Conservation (phyloP, 1,140 invertebrate species). For the Brachionus sp. region DNA sequence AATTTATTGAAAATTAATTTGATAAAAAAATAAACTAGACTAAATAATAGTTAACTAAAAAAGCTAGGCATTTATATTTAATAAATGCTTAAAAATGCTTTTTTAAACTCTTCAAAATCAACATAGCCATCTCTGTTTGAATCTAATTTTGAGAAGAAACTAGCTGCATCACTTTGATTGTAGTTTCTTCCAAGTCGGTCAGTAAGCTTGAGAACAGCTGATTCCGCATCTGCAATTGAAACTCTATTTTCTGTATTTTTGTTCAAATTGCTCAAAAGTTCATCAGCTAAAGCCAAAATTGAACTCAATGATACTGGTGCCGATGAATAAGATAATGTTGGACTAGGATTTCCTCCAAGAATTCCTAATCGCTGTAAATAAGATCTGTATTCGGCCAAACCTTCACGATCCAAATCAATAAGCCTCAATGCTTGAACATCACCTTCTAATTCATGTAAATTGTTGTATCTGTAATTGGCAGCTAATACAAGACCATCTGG, state of each 20-base stretch:
- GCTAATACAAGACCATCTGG: constrained; percentile 24
- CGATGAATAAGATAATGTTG: not conserved
- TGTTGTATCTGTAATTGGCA: constrained; percentile 45
- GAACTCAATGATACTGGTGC: not conserved
- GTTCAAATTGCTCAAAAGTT: not conserved
- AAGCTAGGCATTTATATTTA: not conserved
- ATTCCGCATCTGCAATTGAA: not conserved
- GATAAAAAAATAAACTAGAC: not conserved
- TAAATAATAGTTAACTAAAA: not conserved
- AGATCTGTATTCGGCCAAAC: constrained; percentile 34
- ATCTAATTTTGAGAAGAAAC: constrained; percentile 2
- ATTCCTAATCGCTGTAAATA: constrained; percentile 32
- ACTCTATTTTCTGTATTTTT: constrained; percentile 7
- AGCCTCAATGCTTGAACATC: constrained; percentile 36
- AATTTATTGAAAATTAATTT: not conserved
- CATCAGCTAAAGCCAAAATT: constrained; percentile 6
- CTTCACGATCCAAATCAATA: constrained; percentile 30
- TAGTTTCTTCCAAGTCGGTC: constrained; percentile 16
- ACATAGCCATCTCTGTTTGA: not conserved
- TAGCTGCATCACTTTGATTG: not conserved
- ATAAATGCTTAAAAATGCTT: not conserved
- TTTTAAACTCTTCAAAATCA: not conserved
- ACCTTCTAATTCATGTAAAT: constrained; percentile 30
- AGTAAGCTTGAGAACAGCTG: not conserved
- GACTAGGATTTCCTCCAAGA: not conserved